These are phyloP conservation scores for Perizoma flavofasciatum DNA, from an alignment of 2,888 invertebrate genomes.

Conservation along the genomic window DNA sequence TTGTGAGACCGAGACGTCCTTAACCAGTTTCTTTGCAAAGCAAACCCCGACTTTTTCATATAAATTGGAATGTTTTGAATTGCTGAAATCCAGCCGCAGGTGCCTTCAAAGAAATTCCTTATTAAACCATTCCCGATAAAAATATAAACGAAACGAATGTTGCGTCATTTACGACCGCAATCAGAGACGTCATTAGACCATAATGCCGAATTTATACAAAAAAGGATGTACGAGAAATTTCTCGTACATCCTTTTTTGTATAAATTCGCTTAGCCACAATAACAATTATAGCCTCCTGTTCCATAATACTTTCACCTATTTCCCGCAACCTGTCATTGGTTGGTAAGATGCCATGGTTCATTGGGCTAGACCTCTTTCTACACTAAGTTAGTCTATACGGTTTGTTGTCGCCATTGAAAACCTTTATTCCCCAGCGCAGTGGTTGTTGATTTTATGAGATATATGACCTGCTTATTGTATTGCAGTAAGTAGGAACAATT, in stretches of 20 bases:
- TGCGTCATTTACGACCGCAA: constrained; percentile 23
- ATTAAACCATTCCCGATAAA: constrained; percentile 56
- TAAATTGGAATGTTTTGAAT: constrained; percentile 66
- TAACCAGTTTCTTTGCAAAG: constrained; percentile 42
- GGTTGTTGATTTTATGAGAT: neutral
- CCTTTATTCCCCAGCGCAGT: too few relatives aligned
- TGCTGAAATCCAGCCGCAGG: constrained; percentile 57
- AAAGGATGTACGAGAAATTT: too few relatives aligned
- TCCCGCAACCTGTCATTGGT: neutral
- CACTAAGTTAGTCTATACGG: too few relatives aligned
- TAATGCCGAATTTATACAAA: neutral
- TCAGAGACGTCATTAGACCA: neutral
- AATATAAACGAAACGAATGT: constrained; percentile 28
- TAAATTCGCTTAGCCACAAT: too few relatives aligned
- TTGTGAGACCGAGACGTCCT: neutral
- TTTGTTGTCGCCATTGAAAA: too few relatives aligned
- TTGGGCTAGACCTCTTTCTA: too few relatives aligned
- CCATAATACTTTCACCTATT: neutral
- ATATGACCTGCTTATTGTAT: neutral
- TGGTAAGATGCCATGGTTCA: too few relatives aligned
- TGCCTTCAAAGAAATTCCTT: constrained; percentile 56
- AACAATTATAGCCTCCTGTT: too few relatives aligned
- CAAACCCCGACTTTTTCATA: constrained; percentile 46
- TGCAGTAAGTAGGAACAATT: neutral
- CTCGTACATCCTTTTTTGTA: too few relatives aligned